Base-by-base conservation (phyloP, 2,888 invertebrate species). In the Temnothorax ravouxi region DNA sequence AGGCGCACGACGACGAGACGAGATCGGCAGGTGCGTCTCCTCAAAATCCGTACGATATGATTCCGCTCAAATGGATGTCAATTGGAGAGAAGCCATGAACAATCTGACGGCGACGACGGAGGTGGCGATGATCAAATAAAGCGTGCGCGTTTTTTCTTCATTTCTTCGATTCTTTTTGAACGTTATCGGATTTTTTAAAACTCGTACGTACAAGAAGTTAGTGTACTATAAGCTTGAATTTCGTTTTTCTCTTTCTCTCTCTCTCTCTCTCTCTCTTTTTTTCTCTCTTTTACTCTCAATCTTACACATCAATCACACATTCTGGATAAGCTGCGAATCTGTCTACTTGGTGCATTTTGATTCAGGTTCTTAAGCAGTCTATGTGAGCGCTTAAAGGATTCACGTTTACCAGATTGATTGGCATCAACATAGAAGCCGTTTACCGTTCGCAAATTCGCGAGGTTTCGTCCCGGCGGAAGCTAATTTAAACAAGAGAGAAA, bases 1-100 rank as follows among this genome's bases (percentile, higher is more conserved):
- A 62, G 61, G 21, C 38, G 47, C 34, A 34, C 59, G 71, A 52
- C 69, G 47, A 62, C 29, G 29, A 29, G 52, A 67, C 79, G 56
- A 38, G 18, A 76, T 80, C 64, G 84, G 74, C 87, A 66, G 79
- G 44, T 59, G 47, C 21, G 34, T 67, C 52, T 54, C 1, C 25
- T 59, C 29, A 59, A 47, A 54, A 79, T 50, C n/a, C 47, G 29
- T 56, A 44, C 44, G 56, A 79, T 34, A 29, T 13, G 69, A 79
- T 71, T 69, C 18, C 38, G 50, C 25, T 47, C 34, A 69, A 79
- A 79, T 59, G 34, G 47, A 69, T 56, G 59, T 6, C 59, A 47
- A 59, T 50, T 59, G 47, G 11, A 50, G n/a, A n/a, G 34, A 21
- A 79, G 13, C 41, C 18, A 18, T 25, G 47, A 11, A 61, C 59